These are phyloP conservation scores for Tenthredo distinguenda DNA, from an alignment of 2,888 invertebrate species.

Conservation along the genomic window DNA sequence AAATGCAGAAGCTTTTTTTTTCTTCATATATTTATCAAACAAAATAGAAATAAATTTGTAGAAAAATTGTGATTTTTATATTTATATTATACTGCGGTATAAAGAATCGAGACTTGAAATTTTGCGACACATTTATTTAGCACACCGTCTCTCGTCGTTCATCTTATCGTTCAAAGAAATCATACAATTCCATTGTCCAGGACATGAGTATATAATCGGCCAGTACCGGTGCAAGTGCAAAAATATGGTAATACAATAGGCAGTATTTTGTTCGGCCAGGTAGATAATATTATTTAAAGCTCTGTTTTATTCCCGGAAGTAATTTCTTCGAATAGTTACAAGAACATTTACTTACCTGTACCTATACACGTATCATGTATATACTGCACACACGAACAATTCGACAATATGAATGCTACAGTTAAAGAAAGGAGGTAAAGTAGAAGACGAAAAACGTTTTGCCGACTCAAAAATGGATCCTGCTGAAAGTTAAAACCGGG, in stretches of 20 bases:
- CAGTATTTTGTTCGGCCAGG: slow-evolving; percentile 25
- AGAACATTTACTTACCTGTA: not conserved
- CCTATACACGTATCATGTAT: not conserved
- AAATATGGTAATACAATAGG: slow-evolving; percentile 43
- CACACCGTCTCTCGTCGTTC: not conserved
- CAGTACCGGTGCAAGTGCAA: slow-evolving; percentile 6
- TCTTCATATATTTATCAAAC: not conserved
- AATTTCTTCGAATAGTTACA: slow-evolving; percentile 5
- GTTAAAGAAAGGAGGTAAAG: not conserved
- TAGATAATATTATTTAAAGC: slow-evolving; percentile 18
- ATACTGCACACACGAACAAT: not conserved
- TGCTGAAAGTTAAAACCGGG: not conserved
- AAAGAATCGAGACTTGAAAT: not conserved
- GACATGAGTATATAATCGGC: not conserved
- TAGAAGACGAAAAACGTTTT: not conserved
- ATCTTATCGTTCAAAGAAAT: slow-evolving; percentile 32
- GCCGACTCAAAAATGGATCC: not conserved
- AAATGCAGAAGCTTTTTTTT: too few species aligned
- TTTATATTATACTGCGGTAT: not conserved
- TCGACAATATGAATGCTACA: not conserved
- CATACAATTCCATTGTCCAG: slow-evolving; percentile 24
- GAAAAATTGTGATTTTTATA: not conserved
- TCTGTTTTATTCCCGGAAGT: slow-evolving; percentile 18
- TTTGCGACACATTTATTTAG: not conserved
- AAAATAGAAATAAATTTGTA: not conserved